Evolutionary conservation across 2,888 invertebrate species (phyloP), one percentile per base, ranked within the genome.

Genomic region (Brachyopa scutellaris): DNA sequence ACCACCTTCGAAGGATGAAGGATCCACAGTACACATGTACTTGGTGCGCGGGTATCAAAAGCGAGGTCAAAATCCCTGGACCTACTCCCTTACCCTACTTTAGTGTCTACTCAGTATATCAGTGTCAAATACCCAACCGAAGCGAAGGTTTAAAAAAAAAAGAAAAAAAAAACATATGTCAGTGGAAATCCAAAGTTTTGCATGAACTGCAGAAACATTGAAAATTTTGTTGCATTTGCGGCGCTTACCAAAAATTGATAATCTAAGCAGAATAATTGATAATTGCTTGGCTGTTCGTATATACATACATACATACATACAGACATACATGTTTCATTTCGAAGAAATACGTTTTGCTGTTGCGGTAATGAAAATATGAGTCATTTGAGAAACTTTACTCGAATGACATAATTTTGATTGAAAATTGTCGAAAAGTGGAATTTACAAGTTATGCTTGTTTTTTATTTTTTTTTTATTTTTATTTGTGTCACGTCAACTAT

Each of bases 171-270:
- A 53, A 31, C 29, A 29, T 21, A 15, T 5, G 31, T 33, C 53
- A 33, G 26, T 40, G 2, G 17, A 45, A 47, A 57, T 5, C 2
- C 3, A 17, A 33, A 23, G 9, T 33, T 55, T 1, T 57, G 45
- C 45, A 33, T 47, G 57, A 45, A 57, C 55, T 72, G 72, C 62
- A 17, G 29, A 62, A 62, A 55, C 26, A 45, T 62, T 4, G 15
- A 29, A 64, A 31, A 42, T 21, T 21, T 1, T 66, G 40, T 42
- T 33, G n/a, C 17, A 36, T 23, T 47, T 47, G 62, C 4, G 73
- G 73, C 73, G 73, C 66, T 64, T 29, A 55, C 3, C 6, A 17
- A 55, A 55, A 55, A 21, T 47, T 38, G 23, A 29, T 31, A 53
- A 8, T 36, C 33, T 38, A 53, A 66, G 66, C 51, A 40, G 9